Evolutionary conservation across 2,113 vertebrate species (phyloP).

Genomic region (Aspiorhynchus laticeps): DNA sequence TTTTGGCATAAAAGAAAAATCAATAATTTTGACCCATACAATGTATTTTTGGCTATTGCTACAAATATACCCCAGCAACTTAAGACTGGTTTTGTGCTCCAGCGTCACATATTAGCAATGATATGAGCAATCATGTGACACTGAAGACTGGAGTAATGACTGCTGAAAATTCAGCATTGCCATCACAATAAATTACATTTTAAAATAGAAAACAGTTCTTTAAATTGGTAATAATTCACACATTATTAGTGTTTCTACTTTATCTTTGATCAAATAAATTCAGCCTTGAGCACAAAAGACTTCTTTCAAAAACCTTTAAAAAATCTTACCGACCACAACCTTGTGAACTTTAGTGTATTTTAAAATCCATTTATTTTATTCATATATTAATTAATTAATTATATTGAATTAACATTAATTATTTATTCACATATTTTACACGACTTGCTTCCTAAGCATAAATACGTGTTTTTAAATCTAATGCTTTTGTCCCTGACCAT

Average conservation of each 20-base stretch:
- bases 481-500: constrained; percentile 1
- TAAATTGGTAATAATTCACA: neutral
- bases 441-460: neutral
- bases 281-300: neutral
- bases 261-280: neutral
- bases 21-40: too few relatives aligned
- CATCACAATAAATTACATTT: neutral
- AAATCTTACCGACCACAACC: neutral
- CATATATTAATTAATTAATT: neutral
- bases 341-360: neutral
- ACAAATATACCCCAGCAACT: too few relatives aligned
- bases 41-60: too few relatives aligned
- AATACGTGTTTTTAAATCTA: neutral
- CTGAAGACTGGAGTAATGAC: neutral
- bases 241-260: neutral
- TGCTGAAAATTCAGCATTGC: neutral
- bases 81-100: too few relatives aligned
- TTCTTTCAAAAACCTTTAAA: neutral
- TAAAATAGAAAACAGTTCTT: neutral
- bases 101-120: neutral
- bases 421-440: neutral
- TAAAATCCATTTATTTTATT: neutral
- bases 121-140: neutral
- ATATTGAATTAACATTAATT: neutral
- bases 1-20: too few relatives aligned